Evolutionary conservation across 2,113 vertebrate species (phyloP).

Genomic region (Rhizomys pruinosus): DNA sequence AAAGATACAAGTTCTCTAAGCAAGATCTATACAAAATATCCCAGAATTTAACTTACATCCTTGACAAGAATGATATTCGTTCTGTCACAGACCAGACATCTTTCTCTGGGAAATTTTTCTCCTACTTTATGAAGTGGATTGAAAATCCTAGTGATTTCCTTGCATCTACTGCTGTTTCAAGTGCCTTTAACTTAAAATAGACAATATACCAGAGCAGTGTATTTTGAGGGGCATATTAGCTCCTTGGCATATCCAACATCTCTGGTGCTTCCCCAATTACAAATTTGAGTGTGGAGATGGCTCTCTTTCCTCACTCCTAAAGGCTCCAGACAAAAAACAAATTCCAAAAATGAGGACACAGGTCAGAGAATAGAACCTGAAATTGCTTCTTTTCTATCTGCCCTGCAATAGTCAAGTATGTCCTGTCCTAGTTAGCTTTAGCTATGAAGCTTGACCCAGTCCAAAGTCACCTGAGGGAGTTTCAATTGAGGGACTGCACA

Average conservation of each 20-base stretch:
- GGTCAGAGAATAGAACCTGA: not conserved
- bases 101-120: not conserved
- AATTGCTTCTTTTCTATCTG: not conserved
- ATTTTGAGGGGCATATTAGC: not conserved
- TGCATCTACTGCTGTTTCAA: not conserved
- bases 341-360: not conserved
- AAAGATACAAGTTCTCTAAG: not conserved
- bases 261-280: not conserved
- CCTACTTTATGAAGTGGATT: not conserved
- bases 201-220: no score
- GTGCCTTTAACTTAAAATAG: not conserved
- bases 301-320: not conserved
- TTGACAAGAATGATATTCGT: not conserved
- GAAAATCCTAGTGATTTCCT: no score
- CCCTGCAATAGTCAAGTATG: no score
- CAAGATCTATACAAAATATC: not conserved
- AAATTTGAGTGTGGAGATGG: not conserved
- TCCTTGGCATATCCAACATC: not conserved
- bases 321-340: not conserved
- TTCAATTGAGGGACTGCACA: no score
- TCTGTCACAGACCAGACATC: not conserved
- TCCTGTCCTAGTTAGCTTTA: no score
- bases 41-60: not conserved
- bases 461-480: no score
- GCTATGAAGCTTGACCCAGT: no score